A percentile compares a stretch with the other conserved stretches of the same genome.
These are phyloP conservation scores for Rhodophaea formosa DNA, from an alignment of 2,888 invertebrate species.

Conservation along the genomic window DNA sequence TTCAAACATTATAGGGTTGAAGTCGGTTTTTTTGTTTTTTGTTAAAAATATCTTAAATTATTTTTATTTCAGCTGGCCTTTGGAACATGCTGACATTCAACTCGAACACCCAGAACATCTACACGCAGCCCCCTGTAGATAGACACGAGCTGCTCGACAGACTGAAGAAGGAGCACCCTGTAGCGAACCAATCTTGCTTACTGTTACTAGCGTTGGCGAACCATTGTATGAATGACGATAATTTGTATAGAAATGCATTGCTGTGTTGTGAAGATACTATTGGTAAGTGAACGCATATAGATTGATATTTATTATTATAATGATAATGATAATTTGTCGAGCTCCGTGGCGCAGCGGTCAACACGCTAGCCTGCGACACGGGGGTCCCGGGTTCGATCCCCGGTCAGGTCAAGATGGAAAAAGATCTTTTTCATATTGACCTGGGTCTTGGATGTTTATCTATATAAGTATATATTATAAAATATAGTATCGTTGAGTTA, in stretches of 20 bases:
- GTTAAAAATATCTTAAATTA: not conserved
- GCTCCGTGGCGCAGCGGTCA: too few relatives aligned
- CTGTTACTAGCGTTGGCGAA: constrained; percentile 93
- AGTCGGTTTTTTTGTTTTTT: too few relatives aligned
- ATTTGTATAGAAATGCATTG: constrained; percentile 93
- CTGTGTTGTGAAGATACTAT: constrained; percentile 90
- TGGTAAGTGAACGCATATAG: constrained; percentile 71
- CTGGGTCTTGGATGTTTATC: too few relatives aligned
- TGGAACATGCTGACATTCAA: constrained; percentile 90
- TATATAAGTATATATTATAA: too few relatives aligned
- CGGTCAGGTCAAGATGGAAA: too few relatives aligned
- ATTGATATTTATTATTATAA: too few relatives aligned
- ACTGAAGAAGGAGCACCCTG: constrained; percentile 83
- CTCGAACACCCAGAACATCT: constrained; percentile 60
- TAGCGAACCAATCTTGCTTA: constrained; percentile 95
- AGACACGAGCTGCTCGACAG: constrained; percentile 68
- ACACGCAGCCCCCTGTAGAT: constrained; percentile 56
- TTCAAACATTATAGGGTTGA: too few relatives aligned
- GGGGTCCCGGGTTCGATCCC: too few relatives aligned
- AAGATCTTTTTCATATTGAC: too few relatives aligned
- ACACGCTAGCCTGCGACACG: too few relatives aligned
- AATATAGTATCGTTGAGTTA: too few relatives aligned
- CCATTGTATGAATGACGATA: constrained; percentile 90
- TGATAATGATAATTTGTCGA: too few relatives aligned
- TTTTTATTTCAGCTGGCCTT: constrained; percentile 80